phyloP scores from a whole-genome alignment of 2,888 invertebrate species.

The Drosophila glabriapex region DNA sequence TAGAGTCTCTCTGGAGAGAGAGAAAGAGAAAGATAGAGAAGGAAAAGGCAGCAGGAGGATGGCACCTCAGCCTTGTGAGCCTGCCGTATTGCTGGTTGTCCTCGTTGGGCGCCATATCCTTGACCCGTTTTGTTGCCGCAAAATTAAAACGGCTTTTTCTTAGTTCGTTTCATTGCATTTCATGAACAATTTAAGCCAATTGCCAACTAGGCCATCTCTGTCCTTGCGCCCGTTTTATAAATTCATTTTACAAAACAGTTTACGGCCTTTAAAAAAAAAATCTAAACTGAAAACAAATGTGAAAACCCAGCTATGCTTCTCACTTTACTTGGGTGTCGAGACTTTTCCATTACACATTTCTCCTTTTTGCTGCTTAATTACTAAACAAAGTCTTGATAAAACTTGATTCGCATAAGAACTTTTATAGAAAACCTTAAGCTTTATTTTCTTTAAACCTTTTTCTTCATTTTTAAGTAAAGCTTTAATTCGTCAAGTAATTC shows the following conservation, averaged over 20 bases:
- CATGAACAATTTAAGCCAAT: conserved; percentile 82
- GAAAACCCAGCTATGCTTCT: conserved; percentile 6
- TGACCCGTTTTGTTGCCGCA: conserved; percentile 74
- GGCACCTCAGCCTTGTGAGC: conserved; percentile 54
- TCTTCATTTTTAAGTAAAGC: not conserved
- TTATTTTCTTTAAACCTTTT: not conserved
- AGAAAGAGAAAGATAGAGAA: not conserved
- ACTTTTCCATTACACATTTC: conserved; percentile 21
- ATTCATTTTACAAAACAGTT: conserved; percentile 73
- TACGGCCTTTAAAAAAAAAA: conserved; percentile 36
- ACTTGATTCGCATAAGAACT: conserved; percentile 7
- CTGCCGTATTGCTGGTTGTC: conserved; percentile 49
- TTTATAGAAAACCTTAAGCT: not conserved
- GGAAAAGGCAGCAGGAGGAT: not conserved
- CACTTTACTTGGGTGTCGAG: not conserved
- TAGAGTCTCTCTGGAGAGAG: not conserved
- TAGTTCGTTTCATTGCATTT: conserved; percentile 81
- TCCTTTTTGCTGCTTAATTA: conserved; percentile 30
- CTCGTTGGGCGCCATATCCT: conserved; percentile 66
- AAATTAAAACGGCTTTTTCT: conserved; percentile 80
- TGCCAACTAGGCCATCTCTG: conserved; percentile 58
- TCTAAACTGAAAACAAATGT: conserved; percentile 19
- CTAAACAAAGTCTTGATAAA: conserved; percentile 22
- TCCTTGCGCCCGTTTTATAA: conserved; percentile 69
- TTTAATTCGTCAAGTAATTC: not conserved